Base-by-base conservation (phyloP, 2,113 vertebrate genomes). In the Pseudorhombus dupliciocellatus region DNA sequence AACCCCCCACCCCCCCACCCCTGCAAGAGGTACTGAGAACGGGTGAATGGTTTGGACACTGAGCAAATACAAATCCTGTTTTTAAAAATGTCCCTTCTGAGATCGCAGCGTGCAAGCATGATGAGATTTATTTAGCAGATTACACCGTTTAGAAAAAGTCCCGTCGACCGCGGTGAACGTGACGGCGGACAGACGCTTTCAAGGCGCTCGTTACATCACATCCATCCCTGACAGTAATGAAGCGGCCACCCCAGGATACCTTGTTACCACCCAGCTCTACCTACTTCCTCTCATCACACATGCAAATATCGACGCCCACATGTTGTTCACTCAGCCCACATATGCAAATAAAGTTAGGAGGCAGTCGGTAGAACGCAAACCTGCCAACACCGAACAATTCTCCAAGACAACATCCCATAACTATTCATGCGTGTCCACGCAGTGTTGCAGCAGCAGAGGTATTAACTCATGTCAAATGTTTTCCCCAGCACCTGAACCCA, bases 281-380 rank as follows among this genome's bases (percentile, higher is more conserved):
- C 11, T 18, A 8, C 25, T 18, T 26, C 42, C 42, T 6, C 14
- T 28, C 53, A 55, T 28, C 25, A 55, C 24, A 18, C 25, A 55
- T 55, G 24, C 53, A 55, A 26, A 28, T 55, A 26, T 42, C 15
- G 46, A 40, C 55, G 1, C 54, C 64, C 25, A 61, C 68, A 61
- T 31, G 18, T 18, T 56, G 51, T 15, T 26, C 66, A 75, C 52
- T 55, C 60, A 48, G 11, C 59, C 64, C 25, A 70, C 55, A 46
- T 28, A 55, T 65, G 72, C n/a, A 79, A 67, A 67, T 44, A 55
- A 68, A 79, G 62, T 73, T 46, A 51, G 24, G 56, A 67, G 42
- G 51, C 53, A 71, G 31, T 15, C 50, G 57, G 53, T 42, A 37
- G 25, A 72, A 54, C 6, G 18, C 28, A 53, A 58, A 70, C 20